Base-by-base conservation (phyloP, 2,797 vertebrate genomes). In the Poeciliopsis infans region DNA sequence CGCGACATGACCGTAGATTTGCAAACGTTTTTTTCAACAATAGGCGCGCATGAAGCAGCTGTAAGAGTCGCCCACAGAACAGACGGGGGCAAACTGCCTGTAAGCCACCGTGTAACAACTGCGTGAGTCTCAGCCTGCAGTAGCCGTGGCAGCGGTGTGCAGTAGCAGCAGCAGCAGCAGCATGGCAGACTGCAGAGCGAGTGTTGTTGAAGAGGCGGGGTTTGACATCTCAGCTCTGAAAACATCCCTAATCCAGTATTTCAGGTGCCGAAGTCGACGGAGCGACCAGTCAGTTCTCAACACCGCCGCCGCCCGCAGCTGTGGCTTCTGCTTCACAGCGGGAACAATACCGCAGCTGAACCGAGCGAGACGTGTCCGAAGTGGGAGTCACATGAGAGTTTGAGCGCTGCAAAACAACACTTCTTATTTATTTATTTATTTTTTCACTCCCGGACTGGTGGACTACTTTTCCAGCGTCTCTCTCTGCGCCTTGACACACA, bases 171-270 rank as follows among this genome's bases (percentile, higher is more conserved):
- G 86, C 72, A 74, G 57, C 28, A 75, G 77, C 89, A 91, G 93
- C 88, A 87, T 91, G 92, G 90, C 88, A 91, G 89, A 94, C 94
- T 94, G 95, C 95, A 94, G 95, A 92, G 91, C 93, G 91, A 86
- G 90, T 79, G 90, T 85, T 81, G 87, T 83, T 79, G 87, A 83
- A 91, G 94, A 93, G 96, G 96, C 95, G 95, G 94, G 93, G 94
- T 92, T 95, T 95, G 89, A 94, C 94, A 92, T 94, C 92, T 90
- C 88, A 3, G 92, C 92, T 87, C 89, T 84, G 91, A 93, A 95
- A 96, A 95, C 95, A 93, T 93, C 94, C 91, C 94, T 91, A 86
- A 93, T 95, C 94, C 95, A 93, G 94, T 94, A 91, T 94, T 96
- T 95, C 96, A 96, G 96, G 96, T 96, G 94, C 85, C 79, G 91